phyloP scores from a whole-genome alignment of 1,140 invertebrate genomes.

The Ganaspis sp. region DNA sequence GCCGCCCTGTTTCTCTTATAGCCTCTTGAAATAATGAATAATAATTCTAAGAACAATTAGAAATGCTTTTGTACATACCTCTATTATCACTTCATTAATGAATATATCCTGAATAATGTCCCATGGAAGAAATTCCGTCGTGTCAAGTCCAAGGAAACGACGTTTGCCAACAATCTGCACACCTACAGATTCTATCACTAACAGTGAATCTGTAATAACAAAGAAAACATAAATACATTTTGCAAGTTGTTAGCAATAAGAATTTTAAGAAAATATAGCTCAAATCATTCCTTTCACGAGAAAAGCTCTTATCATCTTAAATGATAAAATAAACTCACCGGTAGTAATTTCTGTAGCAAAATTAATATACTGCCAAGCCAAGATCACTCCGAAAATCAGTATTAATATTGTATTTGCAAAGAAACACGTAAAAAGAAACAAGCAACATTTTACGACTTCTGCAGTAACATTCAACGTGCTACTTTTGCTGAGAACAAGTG shows the following conservation, averaged over 20 bases:
- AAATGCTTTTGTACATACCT: neutral
- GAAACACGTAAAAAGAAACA: neutral
- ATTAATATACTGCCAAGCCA: neutral
- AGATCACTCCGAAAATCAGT: neutral
- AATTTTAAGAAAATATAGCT: too few species aligned
- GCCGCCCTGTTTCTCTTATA: too few species aligned
- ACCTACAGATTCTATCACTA: slow-evolving; percentile 10
- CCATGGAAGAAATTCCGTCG: slow-evolving; percentile 13
- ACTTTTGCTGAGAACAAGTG: neutral
- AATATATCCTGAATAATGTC: slow-evolving; percentile 2
- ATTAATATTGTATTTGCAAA: neutral
- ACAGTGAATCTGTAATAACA: neutral
- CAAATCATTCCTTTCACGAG: too few species aligned
- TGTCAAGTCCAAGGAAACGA: neutral
- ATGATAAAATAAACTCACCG: neutral
- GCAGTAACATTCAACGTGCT: neutral
- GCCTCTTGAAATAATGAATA: too few species aligned
- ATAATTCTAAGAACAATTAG: too few species aligned
- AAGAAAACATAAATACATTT: neutral
- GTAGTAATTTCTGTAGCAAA: neutral
- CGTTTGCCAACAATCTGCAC: neutral
- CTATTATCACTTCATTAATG: slow-evolving; percentile 23
- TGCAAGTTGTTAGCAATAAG: too few species aligned
- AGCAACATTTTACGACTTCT: neutral
- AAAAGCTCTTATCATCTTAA: neutral